Base-by-base conservation (phyloP, 2,888 invertebrate genomes). In the Phytoseiulus persimilis region DNA sequence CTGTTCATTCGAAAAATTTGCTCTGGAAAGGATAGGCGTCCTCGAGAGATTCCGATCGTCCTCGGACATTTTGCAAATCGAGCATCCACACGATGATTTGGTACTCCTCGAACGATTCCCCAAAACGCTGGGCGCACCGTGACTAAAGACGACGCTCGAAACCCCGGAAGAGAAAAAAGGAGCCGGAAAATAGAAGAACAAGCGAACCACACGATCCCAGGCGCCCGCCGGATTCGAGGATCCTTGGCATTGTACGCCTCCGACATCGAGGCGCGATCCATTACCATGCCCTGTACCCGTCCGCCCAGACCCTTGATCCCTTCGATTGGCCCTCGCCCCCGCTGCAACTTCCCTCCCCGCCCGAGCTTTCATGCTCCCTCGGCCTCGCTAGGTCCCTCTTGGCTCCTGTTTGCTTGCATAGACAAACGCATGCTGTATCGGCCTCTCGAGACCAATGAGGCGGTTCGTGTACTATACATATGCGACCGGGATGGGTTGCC, bases 401-500 rank as follows among this genome's bases (percentile, higher is more conserved):
- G 65, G 65, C 65, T 28, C 65, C 65, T 65, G 65, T 65, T 65
- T 65, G 65, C 65, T 23, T 65, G 65, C 65, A 65, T 33, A 87
- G 87, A 87, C 87, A 87, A 87, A 87, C 87, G 87, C 87, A 87
- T 87, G 87, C 45, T 87, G 39, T 33, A 87, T 87, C 87, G 87
- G 32, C 32, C 87, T 45, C 87, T 87, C 39, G 87, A 87, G 87
- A 87, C 87, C 87, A 87, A 87, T 87, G 87, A 87, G 65, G 65
- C 65, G 65, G 65, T 65, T 65, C 65, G 65, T 65, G 65, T 65
- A 18, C 65, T 65, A 65, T 65, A 65, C 65, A 65, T 65, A 65
- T 65, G 65, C 65, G 65, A 65, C 65, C 28, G 65, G 65, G 65
- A 65, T 65, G 65, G 65, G 65, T 65, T 65, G 65, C 65, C 18